Evolutionary conservation across 2,113 vertebrate species (phyloP).

Genomic region (Ciconia stormi): DNA sequence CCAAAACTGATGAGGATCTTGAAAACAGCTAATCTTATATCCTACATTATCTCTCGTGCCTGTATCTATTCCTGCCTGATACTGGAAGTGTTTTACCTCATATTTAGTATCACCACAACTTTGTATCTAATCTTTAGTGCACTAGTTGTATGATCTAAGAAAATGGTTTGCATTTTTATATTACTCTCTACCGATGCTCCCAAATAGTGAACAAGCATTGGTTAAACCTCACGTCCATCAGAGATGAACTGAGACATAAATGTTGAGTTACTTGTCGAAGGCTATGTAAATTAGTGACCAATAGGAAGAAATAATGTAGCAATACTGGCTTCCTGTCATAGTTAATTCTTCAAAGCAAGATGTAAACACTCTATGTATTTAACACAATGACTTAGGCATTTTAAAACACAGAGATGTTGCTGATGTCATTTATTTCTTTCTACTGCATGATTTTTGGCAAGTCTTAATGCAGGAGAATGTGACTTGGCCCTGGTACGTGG

Average conservation of each 20-base stretch:
- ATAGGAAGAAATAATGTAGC: neutral
- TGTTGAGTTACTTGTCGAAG: neutral
- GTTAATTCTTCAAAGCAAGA: neutral
- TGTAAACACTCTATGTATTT: neutral
- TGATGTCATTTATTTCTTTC: neutral
- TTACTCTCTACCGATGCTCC: neutral
- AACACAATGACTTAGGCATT: neutral
- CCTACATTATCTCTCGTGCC: neutral
- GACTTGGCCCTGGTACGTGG: neutral
- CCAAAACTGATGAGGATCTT: neutral
- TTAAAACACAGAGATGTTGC: neutral
- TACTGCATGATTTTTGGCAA: neutral
- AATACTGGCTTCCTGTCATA: neutral
- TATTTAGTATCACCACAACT: neutral
- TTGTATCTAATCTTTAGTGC: neutral
- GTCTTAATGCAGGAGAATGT: neutral
- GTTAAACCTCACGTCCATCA: neutral
- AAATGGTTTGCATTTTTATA: neutral
- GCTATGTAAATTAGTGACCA: neutral
- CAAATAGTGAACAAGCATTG: neutral
- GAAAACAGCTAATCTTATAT: neutral
- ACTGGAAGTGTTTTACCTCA: neutral
- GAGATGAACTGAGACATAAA: neutral
- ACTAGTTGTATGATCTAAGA: neutral
- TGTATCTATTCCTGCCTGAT: neutral